These are phyloP conservation scores for Diadumene lineata DNA, from an alignment of 92 coral and sea anemone genomes.

Conservation along the genomic window DNA sequence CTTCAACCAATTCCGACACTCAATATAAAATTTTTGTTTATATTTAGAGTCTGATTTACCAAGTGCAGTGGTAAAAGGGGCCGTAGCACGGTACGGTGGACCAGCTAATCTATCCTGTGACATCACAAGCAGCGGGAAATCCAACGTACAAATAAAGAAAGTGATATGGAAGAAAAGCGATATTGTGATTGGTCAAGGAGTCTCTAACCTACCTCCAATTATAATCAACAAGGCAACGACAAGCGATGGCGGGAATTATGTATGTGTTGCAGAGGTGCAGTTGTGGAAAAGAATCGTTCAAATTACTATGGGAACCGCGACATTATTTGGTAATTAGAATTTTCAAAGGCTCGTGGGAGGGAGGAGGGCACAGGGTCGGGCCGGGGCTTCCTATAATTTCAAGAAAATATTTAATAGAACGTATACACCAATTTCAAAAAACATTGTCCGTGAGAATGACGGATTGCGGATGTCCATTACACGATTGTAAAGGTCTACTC, in stretches of 20 bases:
- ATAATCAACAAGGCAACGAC: slow-evolving; percentile 4
- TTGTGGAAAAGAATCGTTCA: background rate
- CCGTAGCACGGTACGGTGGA: slow-evolving; percentile 2
- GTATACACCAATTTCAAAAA: no score
- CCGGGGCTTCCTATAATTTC: no score
- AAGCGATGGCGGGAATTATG: slow-evolving; percentile 18
- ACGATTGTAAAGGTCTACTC: no score
- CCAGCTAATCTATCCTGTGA: slow-evolving; percentile 19
- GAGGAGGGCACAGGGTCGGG: no score
- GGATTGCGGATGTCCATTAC: no score
- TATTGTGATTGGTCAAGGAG: background rate
- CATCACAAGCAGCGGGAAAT: slow-evolving; percentile 3
- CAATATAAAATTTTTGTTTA: background rate
- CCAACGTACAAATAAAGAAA: background rate
- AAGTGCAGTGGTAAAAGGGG: background rate
- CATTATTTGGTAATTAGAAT: background rate
- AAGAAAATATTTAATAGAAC: no score
- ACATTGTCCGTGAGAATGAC: no score
- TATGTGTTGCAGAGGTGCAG: slow-evolving; percentile 10
- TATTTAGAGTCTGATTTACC: background rate
- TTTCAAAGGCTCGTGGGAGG: no score
- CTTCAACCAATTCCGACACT: no score
- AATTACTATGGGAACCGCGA: slow-evolving; percentile 12
- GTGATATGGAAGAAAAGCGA: background rate
- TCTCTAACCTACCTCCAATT: slow-evolving; percentile 5